Base-by-base conservation (phyloP, 2,888 invertebrate species). In the Zygaena filipendulae region DNA sequence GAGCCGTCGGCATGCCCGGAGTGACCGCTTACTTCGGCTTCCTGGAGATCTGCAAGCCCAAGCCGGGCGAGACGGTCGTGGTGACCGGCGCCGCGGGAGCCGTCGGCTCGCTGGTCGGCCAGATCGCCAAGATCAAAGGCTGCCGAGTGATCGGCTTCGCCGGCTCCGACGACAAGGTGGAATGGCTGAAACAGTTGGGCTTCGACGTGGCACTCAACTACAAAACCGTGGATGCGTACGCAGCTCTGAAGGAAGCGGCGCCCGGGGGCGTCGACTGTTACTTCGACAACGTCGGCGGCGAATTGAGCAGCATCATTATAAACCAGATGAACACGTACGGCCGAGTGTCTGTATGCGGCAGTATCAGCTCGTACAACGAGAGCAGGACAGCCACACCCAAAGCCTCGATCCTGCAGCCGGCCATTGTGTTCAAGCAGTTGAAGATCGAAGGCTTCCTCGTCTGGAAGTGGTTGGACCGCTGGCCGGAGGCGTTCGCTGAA, bases 261-360 rank as follows among this genome's bases (percentile, higher is more conserved):
- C 87, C 88, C 0, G 62, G 86, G 8, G 88, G 88, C 1, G 61
- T 89, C 0, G 87, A 90, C 47, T 85, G 86, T 46, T 89, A 86
- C 49, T 89, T 88, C 52, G 89, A 90, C 50, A 89, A 88, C 52
- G 89, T 87, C 8, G 87, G 87, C 7, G 87, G 87, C 3, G 82
- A 83, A 31, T 62, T 86, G 11, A 83, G 84, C 21, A 74, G 72
- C 24, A 59, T 56, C 1, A 79, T 87, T 4, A 63, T 86, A 1
- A 59, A 64, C 23, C 81, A 83, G 37, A 87, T 87, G 86, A 85
- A 81, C 29, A 20, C 29, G 3, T 33, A 19, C n/a, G 59, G 60
- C 4, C 42, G 60, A 30, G 49, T 58, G 2, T 30, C 56, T 0
- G 48, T 54, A 3, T 67, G 67, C 32, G 71, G 72, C 0, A 49